Evolutionary conservation across 2,888 invertebrate genomes (phyloP).

Genomic region (Lycia hirtaria): DNA sequence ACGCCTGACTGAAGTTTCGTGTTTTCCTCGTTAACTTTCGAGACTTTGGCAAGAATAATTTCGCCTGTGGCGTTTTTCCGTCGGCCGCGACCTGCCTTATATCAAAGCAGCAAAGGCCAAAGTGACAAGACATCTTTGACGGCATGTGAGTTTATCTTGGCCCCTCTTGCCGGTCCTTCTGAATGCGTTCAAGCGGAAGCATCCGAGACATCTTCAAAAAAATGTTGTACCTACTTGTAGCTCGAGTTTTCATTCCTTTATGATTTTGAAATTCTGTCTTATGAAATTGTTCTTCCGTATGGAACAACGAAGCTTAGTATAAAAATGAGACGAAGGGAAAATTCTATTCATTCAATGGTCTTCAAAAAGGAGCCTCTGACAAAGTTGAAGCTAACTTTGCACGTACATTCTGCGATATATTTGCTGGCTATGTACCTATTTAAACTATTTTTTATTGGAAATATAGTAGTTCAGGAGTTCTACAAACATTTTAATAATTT

Average conservation of each 20-base stretch:
- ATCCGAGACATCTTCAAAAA: conserved; percentile 60
- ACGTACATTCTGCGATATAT: no score
- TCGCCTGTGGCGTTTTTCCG: conserved; percentile 48
- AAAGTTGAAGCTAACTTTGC: no score
- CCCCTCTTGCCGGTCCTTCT: conserved; percentile 56
- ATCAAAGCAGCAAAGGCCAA: conserved; percentile 52
- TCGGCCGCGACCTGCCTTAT: conserved; percentile 46
- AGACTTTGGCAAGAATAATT: conserved; percentile 59
- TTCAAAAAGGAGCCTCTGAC: no score
- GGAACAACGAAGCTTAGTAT: conserved; percentile 6
- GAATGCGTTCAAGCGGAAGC: conserved; percentile 62
- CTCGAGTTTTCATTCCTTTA: conserved; percentile 49
- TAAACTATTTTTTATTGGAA: no score
- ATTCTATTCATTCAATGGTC: background rate
- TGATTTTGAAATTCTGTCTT: conserved; percentile 25
- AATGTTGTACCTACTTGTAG: conserved; percentile 44
- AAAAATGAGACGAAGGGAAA: background rate
- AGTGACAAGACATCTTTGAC: conserved; percentile 49
- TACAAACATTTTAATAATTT: no score
- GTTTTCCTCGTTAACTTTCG: conserved; percentile 67
- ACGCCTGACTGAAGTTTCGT: conserved; percentile 64
- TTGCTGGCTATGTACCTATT: no score
- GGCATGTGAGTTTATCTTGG: conserved; percentile 50
- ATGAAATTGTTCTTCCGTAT: conserved; percentile 20
- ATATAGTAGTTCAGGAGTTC: no score